phyloP scores from a whole-genome alignment of 2,888 invertebrate species.

The Volucella inflata region DNA sequence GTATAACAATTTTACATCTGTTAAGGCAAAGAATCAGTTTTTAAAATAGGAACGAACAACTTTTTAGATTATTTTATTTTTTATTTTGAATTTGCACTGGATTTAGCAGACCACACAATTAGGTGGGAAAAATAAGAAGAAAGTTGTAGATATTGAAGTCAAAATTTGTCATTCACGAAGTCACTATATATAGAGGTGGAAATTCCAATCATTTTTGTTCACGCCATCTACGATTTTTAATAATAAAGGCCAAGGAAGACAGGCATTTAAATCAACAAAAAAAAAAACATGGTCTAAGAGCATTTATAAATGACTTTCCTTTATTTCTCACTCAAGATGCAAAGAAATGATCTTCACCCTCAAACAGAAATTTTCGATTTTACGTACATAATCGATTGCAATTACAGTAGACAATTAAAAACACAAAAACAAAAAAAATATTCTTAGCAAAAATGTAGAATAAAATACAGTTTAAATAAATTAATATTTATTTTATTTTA shows the following conservation, averaged over 20 bases:
- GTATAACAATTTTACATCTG: too few species aligned
- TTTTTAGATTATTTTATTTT: constrained; percentile 17
- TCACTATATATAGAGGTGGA: too few species aligned
- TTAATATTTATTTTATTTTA: constrained; percentile 1
- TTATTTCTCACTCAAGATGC: constrained; percentile 29
- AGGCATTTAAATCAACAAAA: neutral
- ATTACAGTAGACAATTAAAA: constrained; percentile 21
- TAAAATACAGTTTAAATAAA: constrained; percentile 25
- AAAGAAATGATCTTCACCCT: constrained; percentile 29
- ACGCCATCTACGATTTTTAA: too few species aligned
- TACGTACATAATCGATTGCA: constrained; percentile 35
- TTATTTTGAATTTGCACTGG: constrained; percentile 19
- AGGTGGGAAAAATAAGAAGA: too few species aligned
- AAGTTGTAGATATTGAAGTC: too few species aligned
- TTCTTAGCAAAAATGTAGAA: constrained; percentile 25
- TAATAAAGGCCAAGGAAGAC: too few species aligned
- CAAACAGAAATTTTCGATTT: constrained; percentile 37
- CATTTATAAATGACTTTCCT: neutral
- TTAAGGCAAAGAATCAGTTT: neutral
- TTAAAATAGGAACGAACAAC: neutral
- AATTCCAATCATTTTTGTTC: too few species aligned
- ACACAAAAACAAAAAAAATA: constrained; percentile 18
- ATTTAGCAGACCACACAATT: neutral
- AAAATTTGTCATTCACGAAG: too few species aligned
- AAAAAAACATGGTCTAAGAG: neutral